Base-by-base conservation (phyloP, 2,113 vertebrate genomes). In the Labeo catla region DNA sequence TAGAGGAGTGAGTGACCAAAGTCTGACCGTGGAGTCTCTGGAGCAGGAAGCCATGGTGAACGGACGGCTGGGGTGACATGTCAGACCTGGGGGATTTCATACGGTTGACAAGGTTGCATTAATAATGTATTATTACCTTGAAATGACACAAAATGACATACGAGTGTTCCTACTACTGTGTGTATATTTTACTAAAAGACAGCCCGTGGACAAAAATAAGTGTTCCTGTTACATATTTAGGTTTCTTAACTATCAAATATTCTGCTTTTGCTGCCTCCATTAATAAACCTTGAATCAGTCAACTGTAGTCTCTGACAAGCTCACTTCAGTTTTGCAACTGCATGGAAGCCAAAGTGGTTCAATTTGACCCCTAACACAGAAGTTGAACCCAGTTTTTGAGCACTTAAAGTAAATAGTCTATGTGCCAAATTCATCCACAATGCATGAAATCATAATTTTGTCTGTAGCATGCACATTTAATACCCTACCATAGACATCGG, bases 31-130 rank as follows among this genome's bases (percentile, higher is more conserved):
- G 12, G 98, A 99, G 91, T 99, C 98, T 61, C 98, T 96, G 86
- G 97, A 99, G 77, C 98, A 99, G 84, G 97, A 99, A 1, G 98
- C 98, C 97, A 99, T 96, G 9, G 97, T 99, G 93, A 99, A 99
- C 0, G 98, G 98, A 49, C 96, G 95, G 73, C 90, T 96, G 23
- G 97, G 97, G 83, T 99, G 98, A 82, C 97, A 99, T 0, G 98
- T 97, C 86, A 99, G 89, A 79, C 98, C 98, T 99, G 88, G 4
- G 68, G 50, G 65, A 52, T 49, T 50, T 82, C 4, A 82, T 36
- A 39, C 50, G 1, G 6, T 52, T 70, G n/a, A 70, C 15, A 52
- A 82, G 10, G 28, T 4, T 49, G 59, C 15, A 13, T 82, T 19
- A 52, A 82, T 70, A 34, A 82, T 82, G 13, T 68, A 36, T 50